These are phyloP conservation scores for Pterostichus niger DNA, from an alignment of 2,888 invertebrate genomes.

Conservation along the genomic window DNA sequence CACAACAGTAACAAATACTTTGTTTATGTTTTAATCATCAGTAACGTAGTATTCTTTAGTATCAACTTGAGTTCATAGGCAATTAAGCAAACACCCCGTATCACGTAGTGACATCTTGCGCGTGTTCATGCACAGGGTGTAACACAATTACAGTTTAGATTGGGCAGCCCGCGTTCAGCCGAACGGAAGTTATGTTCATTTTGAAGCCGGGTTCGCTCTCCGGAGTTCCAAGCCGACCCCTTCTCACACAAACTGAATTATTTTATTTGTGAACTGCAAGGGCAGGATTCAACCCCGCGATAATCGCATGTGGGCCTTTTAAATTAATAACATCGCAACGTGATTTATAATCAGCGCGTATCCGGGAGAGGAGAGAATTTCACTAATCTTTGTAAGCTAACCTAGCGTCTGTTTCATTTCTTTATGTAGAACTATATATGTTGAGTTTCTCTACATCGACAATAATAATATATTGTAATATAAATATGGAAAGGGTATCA, in stretches of 20 bases:
- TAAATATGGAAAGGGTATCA: too few relatives aligned
- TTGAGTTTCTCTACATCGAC: too few relatives aligned
- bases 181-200: constrained; percentile 76
- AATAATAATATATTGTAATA: too few relatives aligned
- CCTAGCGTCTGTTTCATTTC: too few relatives aligned
- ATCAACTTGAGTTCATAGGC: too few relatives aligned
- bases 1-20: too few relatives aligned
- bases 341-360: constrained; percentile 51
- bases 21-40: background rate
- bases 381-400: background rate
- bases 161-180: constrained; percentile 75
- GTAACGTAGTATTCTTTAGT: constrained; percentile 1
- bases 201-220: constrained; percentile 71
- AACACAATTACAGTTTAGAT: constrained; percentile 76
- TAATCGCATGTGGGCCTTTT: constrained; percentile 54
- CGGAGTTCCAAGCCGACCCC: constrained; percentile 69
- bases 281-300: constrained; percentile 20
- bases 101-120: constrained; percentile 13
- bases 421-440: too few relatives aligned
- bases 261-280: constrained; percentile 69
- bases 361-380: constrained; percentile 15
- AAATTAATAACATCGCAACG: constrained; percentile 36
- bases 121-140: constrained; percentile 67
- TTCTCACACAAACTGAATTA: constrained; percentile 72
- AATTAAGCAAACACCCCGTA: too few relatives aligned